phyloP scores from a whole-genome alignment of 2,797 vertebrate genomes.

The Melanotaenia nigrans region DNA sequence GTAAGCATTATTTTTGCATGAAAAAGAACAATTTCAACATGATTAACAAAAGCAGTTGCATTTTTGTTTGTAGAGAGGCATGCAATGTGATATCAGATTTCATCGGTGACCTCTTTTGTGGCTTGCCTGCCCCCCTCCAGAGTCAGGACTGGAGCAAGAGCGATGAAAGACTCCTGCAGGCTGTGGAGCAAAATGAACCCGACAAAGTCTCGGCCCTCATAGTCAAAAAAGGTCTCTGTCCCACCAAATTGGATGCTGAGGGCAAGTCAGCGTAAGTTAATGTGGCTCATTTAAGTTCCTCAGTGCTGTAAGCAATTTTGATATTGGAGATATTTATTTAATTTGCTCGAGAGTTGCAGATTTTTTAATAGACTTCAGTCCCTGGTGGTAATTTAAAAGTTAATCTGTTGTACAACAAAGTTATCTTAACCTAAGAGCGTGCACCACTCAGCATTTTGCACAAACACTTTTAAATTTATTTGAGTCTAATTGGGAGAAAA shows the following conservation, averaged over 20 bases:
- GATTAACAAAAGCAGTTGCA: background rate
- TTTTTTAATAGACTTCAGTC: background rate
- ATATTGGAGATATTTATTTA: background rate
- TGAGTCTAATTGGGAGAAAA: background rate
- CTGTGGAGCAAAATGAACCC: conserved; percentile 92
- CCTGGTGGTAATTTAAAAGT: background rate
- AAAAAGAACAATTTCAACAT: background rate
- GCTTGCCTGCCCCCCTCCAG: conserved; percentile 72
- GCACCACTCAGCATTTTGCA: background rate
- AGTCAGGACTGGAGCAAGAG: conserved; percentile 96
- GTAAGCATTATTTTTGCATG: background rate
- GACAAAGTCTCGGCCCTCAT: conserved; percentile 93
- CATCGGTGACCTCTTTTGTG: conserved; percentile 43
- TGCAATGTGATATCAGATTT: conserved; percentile 37
- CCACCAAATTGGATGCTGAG: conserved; percentile 92
- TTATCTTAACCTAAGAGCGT: background rate
- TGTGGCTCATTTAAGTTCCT: background rate
- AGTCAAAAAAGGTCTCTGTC: conserved; percentile 92
- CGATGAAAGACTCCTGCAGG: conserved; percentile 94
- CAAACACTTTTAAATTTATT: background rate
- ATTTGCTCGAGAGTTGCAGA: background rate
- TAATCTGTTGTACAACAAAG: background rate
- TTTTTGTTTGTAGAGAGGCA: conserved; percentile 29
- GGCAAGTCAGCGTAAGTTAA: conserved; percentile 95
- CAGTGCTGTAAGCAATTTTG: background rate